phyloP scores from a whole-genome alignment of 2,888 invertebrate species.

The Dusona sp. region DNA sequence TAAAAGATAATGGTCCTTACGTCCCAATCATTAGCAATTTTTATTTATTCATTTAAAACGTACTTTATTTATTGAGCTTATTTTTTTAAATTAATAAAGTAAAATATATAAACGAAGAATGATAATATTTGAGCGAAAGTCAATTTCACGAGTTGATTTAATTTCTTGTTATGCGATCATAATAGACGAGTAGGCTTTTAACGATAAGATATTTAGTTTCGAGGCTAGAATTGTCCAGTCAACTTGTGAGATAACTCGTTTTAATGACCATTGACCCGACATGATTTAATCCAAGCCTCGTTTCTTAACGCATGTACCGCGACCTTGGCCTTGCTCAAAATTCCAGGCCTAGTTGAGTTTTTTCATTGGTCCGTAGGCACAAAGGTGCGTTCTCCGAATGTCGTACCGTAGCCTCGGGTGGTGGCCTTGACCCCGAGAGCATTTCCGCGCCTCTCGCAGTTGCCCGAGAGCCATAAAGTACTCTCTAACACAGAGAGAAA shows the following conservation, averaged over 20 bases:
- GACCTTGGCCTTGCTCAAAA: conserved; percentile 36
- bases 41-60: background rate
- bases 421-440: conserved; percentile 66
- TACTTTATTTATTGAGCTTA: background rate
- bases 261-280: background rate
- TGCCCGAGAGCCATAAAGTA: conserved; percentile 61
- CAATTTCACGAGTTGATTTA: background rate
- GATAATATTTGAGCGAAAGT: background rate
- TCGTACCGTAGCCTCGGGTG: conserved; percentile 17
- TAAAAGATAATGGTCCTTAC: no score
- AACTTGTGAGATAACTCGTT: background rate
- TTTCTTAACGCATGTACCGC: background rate
- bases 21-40: no score
- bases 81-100: background rate
- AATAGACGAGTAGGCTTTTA: background rate
- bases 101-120: background rate
- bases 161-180: background rate
- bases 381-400: conserved; percentile 20
- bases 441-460: conserved; percentile 55
- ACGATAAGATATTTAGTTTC: background rate
- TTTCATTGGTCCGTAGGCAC: conserved; percentile 15
- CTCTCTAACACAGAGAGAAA: conserved; percentile 17
- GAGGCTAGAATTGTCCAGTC: background rate
- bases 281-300: background rate
- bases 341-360: conserved; percentile 13